Conservation (phyloP, 1,140 invertebrate genomes). For the Lutraria rhynchaena region DNA sequence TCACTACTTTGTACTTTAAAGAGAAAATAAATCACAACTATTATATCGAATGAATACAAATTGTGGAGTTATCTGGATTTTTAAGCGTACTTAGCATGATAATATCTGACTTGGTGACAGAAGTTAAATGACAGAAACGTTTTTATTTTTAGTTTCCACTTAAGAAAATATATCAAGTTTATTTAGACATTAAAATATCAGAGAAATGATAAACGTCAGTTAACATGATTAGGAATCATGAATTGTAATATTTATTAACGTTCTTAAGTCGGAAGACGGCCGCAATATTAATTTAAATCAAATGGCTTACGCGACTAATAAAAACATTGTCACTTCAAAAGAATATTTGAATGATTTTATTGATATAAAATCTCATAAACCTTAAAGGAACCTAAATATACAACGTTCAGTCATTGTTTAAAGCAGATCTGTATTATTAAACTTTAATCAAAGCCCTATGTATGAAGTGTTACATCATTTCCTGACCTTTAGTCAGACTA, state of each 20-base stretch:
- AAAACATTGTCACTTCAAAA: conserved; percentile 53
- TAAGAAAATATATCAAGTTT: conserved; percentile 42
- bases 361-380: conserved; percentile 3
- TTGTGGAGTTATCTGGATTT: neutral
- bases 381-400: too few species aligned
- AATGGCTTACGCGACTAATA: conserved; percentile 10
- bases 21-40: too few species aligned
- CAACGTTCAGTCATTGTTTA: too few species aligned
- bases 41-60: too few species aligned
- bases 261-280: neutral
- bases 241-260: conserved; percentile 26
- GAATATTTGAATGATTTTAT: conserved; percentile 12
- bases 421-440: too few species aligned
- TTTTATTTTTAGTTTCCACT: conserved; percentile 36
- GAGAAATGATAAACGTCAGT: conserved; percentile 59
- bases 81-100: conserved; percentile 35
- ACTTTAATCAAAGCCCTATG: too few species aligned
- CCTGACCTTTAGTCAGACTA: too few species aligned
- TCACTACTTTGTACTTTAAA: too few species aligned
- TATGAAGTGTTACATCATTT: too few species aligned
- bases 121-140: conserved; percentile 34
- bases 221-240: conserved; percentile 27
- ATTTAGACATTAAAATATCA: conserved; percentile 49
- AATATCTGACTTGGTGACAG: conserved; percentile 34
- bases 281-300: conserved; percentile 10